Evolutionary conservation across 2,888 invertebrate species (phyloP).

Genomic region (Terebella lapidaria): DNA sequence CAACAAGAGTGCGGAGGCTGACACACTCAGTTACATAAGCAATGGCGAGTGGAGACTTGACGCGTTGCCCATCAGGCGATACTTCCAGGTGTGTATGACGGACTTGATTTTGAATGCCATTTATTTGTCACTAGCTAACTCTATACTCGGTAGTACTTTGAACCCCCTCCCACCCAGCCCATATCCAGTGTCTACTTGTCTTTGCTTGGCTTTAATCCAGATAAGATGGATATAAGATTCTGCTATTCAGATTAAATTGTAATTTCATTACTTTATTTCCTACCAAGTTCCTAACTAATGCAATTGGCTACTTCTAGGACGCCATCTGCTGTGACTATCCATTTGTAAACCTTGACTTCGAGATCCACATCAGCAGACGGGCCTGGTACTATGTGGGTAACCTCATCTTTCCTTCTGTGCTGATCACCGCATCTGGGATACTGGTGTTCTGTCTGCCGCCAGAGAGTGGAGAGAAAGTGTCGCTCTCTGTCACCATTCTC

Average conservation of each 20-base stretch:
- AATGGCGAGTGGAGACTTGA: slow-evolving; percentile 7
- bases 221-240: too few species aligned
- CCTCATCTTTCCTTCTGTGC: slow-evolving; percentile 1
- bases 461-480: slow-evolving; percentile 8
- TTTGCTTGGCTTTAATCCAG: too few species aligned
- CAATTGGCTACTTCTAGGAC: too few species aligned
- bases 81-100: too few species aligned
- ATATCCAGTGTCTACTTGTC: too few species aligned
- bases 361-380: neutral
- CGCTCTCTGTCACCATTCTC: slow-evolving; percentile 6
- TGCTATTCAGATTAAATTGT: too few species aligned
- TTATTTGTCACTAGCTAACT: too few species aligned
- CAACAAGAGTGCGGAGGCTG: neutral
- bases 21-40: neutral
- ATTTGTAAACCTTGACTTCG: neutral
- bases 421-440: neutral
- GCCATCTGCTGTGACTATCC: slow-evolving; percentile 1
- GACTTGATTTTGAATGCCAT: too few species aligned
- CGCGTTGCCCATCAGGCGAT: neutral
- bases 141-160: too few species aligned
- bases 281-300: too few species aligned
- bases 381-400: slow-evolving; percentile 3
- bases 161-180: too few species aligned
- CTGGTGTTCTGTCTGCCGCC: slow-evolving; percentile 4
- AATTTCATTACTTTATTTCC: too few species aligned